Evolutionary conservation across 2,797 vertebrate genomes (phyloP).

Genomic region (Vireo griseus): DNA sequence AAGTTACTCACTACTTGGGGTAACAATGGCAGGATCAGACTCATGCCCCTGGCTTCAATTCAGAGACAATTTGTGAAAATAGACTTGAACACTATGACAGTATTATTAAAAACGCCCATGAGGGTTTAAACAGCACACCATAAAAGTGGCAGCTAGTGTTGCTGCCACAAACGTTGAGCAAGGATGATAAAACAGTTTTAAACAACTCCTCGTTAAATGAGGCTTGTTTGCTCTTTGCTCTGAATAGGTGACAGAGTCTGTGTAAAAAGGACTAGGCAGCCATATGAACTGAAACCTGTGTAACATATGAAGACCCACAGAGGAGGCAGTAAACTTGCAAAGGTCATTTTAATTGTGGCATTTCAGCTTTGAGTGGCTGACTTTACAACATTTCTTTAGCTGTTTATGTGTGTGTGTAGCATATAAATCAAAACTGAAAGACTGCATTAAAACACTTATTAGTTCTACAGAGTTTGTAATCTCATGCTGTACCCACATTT

Average conservation of each 20-base stretch:
- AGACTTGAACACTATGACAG: neutral
- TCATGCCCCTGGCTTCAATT: neutral
- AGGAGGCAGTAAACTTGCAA: neutral
- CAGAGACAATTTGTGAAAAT: neutral
- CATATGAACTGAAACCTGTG: neutral
- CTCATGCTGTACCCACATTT: neutral
- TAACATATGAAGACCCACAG: neutral
- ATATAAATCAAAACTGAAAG: neutral
- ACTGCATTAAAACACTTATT: neutral
- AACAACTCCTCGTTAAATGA: neutral
- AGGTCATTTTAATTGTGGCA: neutral
- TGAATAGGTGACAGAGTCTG: neutral
- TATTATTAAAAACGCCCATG: neutral
- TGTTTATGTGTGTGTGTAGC: neutral
- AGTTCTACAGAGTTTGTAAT: neutral
- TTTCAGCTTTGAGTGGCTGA: neutral
- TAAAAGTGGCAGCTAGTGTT: neutral
- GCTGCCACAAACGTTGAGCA: neutral
- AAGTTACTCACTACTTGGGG: neutral
- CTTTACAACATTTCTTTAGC: neutral
- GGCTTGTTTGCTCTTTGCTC: neutral
- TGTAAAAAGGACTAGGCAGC: neutral
- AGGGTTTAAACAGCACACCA: neutral
- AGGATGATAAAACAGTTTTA: neutral
- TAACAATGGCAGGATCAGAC: neutral